These are phyloP conservation scores for Drosophila repleta DNA, from an alignment of 1,140 invertebrate genomes.

Conservation along the genomic window DNA sequence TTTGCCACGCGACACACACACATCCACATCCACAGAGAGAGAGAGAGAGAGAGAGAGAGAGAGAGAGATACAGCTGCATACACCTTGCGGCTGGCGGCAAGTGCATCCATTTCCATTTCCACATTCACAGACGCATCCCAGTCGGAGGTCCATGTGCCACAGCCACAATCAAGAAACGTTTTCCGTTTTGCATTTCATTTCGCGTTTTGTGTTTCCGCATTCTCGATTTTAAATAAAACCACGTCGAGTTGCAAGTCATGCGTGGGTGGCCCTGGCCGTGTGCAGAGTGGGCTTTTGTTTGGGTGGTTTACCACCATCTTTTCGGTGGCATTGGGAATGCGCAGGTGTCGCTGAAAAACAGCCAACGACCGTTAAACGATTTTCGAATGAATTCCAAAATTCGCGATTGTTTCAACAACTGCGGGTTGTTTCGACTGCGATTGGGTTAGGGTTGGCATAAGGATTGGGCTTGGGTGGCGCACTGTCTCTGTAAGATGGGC, in stretches of 20 bases:
- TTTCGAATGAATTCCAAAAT: slow-evolving; percentile 81
- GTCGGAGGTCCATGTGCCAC: slow-evolving; percentile 18
- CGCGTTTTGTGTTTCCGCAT: slow-evolving; percentile 61
- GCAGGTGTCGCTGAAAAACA: slow-evolving; percentile 71
- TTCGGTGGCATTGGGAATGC: slow-evolving; percentile 54
- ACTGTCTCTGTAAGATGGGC: not conserved
- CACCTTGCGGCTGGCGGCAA: slow-evolving; percentile 73
- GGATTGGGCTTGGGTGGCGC: not conserved
- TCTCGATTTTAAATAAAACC: slow-evolving; percentile 77
- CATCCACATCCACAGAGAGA: slow-evolving; percentile 20
- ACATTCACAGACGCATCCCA: slow-evolving; percentile 4
- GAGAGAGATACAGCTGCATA: slow-evolving; percentile 27
- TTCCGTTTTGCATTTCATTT: slow-evolving; percentile 59
- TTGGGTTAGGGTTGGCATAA: slow-evolving; percentile 21
- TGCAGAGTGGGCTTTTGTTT: not conserved
- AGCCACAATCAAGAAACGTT: slow-evolving; percentile 65
- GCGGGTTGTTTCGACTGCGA: slow-evolving; percentile 4
- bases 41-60: slow-evolving; percentile 22
- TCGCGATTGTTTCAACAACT: slow-evolving; percentile 61
- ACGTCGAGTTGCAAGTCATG: slow-evolving; percentile 63
- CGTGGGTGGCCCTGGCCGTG: not conserved
- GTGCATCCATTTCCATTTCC: slow-evolving; percentile 50
- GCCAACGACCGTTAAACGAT: slow-evolving; percentile 70
- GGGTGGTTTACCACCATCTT: slow-evolving; percentile 5
- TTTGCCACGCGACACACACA: slow-evolving; percentile 43